Evolutionary conservation across 2,113 vertebrate genomes (phyloP), one percentile per base, ranked within the genome.

Genomic region (Phyllostomus discolor): DNA sequence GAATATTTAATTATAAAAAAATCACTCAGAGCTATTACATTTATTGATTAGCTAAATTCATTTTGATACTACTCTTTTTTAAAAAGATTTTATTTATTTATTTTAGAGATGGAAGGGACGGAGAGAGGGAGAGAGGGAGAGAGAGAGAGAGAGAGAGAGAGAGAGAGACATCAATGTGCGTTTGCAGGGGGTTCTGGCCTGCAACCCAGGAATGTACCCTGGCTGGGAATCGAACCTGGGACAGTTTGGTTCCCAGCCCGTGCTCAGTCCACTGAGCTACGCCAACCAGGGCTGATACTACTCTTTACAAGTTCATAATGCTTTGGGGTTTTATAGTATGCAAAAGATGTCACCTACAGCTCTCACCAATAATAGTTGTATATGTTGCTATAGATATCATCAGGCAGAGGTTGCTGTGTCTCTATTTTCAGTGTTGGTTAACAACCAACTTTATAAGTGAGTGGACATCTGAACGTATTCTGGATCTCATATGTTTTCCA

Each of bases 11-110:
- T 93, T 70, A 72, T 57, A 38, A 92, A 80, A 72, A 10, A 86
- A 88, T 92, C 50, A 59, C 38, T 86, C 50, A 62, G 33, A 31
- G 19, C 3, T 46, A 78, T 88, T 92, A 81, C 54, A 85, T 73
- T 84, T 97, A 93, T 24, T 48, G 69, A 90, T n/a, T 33, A 93
- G 41, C 24, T 79, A 93, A 90, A 70, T 80, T 94, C 52, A 88
- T n/a, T 93, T 62, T 70, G 90, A 84, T 88, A 31, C 26, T 15
- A 90, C 4, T 94, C 38, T 31, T 81, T 87, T 41, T 41, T 41
- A 3, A 41, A 41, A 41, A 41, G 38, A 41, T 41, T 41, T 41
- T 41, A 41, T 41, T 41, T 41, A 41, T 41, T 41, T 41, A 41
- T 41, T 41, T 41, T 41, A 41, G 38, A 41, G 38, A 41, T 3